Base-by-base conservation (phyloP, 2,797 vertebrate species). In the Sebastes minor region DNA sequence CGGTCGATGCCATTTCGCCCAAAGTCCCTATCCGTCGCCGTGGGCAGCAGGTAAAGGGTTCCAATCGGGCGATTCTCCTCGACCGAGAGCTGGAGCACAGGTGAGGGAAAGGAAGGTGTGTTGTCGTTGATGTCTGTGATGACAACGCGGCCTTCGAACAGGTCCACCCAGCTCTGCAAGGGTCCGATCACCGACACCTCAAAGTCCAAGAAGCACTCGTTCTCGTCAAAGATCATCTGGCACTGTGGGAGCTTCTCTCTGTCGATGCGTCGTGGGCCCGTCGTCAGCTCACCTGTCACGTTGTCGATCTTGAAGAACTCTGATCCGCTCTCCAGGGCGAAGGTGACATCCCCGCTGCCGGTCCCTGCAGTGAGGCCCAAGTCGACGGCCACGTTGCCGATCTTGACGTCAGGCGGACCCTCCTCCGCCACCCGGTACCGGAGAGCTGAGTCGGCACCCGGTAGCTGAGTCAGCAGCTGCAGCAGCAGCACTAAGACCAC, bases 271-370 rank as follows among this genome's bases (percentile, higher is more conserved):
- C 97, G 89, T 46, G 96, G 94, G 64, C 96, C 97, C 3, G 98
- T 99, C 52, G 97, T 98, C 93, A 99, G 96, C 95, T 99, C 98
- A 25, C 98, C 98, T 3, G 98, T 99, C 91, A 99, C 97, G 83
- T 99, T 99, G 96, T 99, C 98, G 81, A 99, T 99, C 94, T 98
- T 98, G 82, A 99, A 97, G 92, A 95, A 99, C 90, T 99, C 98
- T 2, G 97, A 97, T 76, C 98, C 98, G 4, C 98, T 98, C 93
- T 99, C 98, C 85, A 99, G 94, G 89, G 98, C 98, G 89, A 99
- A 99, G 87, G 98, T 99, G 90, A 99, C 98, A 69, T 99, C 98
- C 3, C 97, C 97, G 11, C 96, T 97, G 78, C 98, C 97, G 0
- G 97, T 97, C 46, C 97, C 97, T 0, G 97, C 97, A 11, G 96